A percentile compares a stretch with the other conserved stretches of the same genome.
phyloP scores from a whole-genome alignment of 92 coral and sea anemone genomes.

The Porites rus region DNA sequence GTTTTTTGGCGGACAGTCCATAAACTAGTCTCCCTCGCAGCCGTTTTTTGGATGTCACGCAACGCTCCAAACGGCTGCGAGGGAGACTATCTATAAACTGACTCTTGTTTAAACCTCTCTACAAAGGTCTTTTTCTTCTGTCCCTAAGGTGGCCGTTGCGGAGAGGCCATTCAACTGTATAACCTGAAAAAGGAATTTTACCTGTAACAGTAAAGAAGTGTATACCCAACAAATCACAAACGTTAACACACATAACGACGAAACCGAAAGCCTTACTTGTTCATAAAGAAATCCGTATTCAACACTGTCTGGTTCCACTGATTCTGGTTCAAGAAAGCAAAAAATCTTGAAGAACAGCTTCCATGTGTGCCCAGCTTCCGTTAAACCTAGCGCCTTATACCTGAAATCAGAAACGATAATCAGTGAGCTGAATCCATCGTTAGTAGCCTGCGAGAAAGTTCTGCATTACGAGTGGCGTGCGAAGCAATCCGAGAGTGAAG shows the following conservation, averaged over 20 bases:
- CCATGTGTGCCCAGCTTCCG: constrained; percentile 90
- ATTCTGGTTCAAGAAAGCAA: constrained; percentile 94
- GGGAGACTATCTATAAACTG: too few species aligned
- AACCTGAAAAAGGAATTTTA: too few species aligned
- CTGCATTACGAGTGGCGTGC: not conserved
- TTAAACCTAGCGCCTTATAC: constrained; percentile 91
- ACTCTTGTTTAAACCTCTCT: too few species aligned
- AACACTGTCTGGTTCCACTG: constrained; percentile 81
- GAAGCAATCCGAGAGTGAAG: not conserved
- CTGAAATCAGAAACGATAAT: constrained; percentile 27
- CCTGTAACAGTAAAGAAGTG: too few species aligned
- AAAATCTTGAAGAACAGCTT: constrained; percentile 95
- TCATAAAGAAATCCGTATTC: constrained; percentile 96
- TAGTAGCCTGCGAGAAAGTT: not conserved
- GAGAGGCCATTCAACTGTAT: too few species aligned
- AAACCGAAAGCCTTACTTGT: constrained; percentile 62
- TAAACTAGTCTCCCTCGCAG: too few species aligned
- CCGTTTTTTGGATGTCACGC: too few species aligned
- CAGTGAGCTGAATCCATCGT: not conserved
- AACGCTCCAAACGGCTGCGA: too few species aligned
- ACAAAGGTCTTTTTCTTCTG: too few species aligned
- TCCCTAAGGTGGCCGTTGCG: too few species aligned
- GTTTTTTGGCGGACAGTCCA: too few species aligned
- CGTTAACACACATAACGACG: not conserved
- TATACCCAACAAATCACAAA: too few species aligned